A percentile compares a stretch with the other conserved stretches of the same genome.
Evolutionary conservation across 2,797 vertebrate genomes (phyloP).

Genomic region (Scyliorhinus canicula): DNA sequence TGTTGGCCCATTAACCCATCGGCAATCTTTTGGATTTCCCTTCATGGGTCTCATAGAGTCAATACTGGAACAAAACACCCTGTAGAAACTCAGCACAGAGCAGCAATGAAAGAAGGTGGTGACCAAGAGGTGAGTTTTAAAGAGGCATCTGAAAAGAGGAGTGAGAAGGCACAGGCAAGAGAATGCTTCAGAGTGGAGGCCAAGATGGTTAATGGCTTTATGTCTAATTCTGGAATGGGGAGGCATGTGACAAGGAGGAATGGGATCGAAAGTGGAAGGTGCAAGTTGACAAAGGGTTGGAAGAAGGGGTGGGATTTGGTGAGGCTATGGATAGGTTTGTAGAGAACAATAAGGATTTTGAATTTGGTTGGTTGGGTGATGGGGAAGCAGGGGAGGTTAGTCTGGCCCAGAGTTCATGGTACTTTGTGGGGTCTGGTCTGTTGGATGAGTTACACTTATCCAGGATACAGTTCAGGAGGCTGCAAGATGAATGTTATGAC

Average conservation of each 20-base stretch:
- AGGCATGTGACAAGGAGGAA: neutral
- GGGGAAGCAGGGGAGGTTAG: neutral
- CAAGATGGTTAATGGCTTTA: neutral
- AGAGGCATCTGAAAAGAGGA: neutral
- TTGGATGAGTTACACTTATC: neutral
- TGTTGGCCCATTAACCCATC: too few species aligned
- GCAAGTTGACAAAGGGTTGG: neutral
- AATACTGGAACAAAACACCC: neutral
- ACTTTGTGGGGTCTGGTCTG: neutral
- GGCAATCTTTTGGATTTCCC: too few species aligned
- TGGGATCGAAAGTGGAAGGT: neutral
- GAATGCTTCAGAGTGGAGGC: neutral
- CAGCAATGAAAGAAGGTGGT: neutral
- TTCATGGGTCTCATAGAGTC: neutral
- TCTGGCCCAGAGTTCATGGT: neutral
- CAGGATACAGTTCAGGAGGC: neutral
- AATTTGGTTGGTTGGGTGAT: neutral
- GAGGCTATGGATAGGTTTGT: neutral
- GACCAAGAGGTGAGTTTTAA: neutral
- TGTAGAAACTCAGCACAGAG: neutral
- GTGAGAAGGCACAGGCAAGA: neutral
- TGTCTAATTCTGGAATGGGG: neutral
- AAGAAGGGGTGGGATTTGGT: neutral
- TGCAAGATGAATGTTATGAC: neutral
- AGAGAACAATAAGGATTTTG: neutral